Conservation (phyloP, 2,888 invertebrate species). For the Keiferia lycopersicella region DNA sequence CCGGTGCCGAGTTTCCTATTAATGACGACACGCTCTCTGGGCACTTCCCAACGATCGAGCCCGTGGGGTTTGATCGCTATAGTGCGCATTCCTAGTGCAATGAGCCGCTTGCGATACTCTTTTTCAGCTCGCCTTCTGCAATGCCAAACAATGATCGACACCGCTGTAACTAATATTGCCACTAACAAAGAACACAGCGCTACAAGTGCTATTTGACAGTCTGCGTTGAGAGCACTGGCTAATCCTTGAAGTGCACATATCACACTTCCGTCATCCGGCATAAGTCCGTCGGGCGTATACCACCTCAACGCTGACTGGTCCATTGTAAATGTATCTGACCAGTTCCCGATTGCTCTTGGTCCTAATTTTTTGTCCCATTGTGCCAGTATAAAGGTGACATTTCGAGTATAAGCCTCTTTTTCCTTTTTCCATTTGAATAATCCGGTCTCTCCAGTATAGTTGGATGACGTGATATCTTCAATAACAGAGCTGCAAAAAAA, state of each 20-base stretch:
- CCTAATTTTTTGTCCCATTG: conserved; percentile 80
- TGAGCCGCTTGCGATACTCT: conserved; percentile 57
- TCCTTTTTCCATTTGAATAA: conserved; percentile 60
- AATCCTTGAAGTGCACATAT: conserved; percentile 86
- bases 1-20: conserved; percentile 94
- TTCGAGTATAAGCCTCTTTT: conserved; percentile 36
- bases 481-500: conserved; percentile 46
- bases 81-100: conserved; percentile 59
- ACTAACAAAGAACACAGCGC: conserved; percentile 46
- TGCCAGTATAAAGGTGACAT: conserved; percentile 66
- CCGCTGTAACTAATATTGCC: conserved; percentile 47
- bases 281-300: conserved; percentile 81
- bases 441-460: conserved; percentile 60
- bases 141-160: conserved; percentile 51
- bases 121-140: conserved; percentile 61
- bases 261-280: conserved; percentile 86
- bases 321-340: conserved; percentile 89
- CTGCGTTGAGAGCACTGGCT: conserved; percentile 84
- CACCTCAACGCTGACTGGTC: conserved; percentile 84
- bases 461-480: conserved; percentile 42
- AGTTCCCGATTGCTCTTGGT: conserved; percentile 84
- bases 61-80: conserved; percentile 54
- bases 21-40: conserved; percentile 91
- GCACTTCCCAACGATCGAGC: conserved; percentile 93
- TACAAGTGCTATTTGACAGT: conserved; percentile 88